Evolutionary conservation across 2,113 vertebrate species (phyloP).

Genomic region (Peromyscus californicus): DNA sequence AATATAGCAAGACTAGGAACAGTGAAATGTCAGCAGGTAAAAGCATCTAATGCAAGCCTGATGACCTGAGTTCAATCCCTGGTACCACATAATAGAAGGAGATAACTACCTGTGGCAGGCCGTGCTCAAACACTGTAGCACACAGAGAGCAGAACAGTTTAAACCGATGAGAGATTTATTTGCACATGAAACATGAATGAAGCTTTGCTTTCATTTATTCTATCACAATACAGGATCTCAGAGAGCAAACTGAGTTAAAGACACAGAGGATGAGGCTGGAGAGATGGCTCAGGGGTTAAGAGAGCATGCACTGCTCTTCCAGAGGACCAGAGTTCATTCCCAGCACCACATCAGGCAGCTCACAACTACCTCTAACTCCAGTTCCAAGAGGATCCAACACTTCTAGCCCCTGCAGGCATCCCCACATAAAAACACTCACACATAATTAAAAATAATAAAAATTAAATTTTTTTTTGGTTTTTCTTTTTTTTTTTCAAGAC

Average conservation of each 20-base stretch:
- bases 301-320: neutral
- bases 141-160: constrained; percentile 86
- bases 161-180: constrained; percentile 93
- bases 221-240: constrained; percentile 92
- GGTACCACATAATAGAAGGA: neutral
- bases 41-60: neutral
- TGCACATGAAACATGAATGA: constrained; percentile 93
- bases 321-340: neutral
- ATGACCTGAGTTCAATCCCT: neutral
- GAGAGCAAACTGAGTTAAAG: constrained; percentile 93
- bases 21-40: neutral
- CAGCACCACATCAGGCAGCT: neutral
- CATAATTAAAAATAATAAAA: neutral
- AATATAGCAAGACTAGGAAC: neutral
- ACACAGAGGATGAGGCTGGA: constrained; percentile 85
- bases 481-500: no score
- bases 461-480: no score
- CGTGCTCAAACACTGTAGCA: neutral
- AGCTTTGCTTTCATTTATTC: constrained; percentile 92
- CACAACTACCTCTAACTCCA: neutral
- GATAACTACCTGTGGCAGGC: neutral
- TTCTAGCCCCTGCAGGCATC: neutral
- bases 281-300: neutral
- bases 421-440: neutral
- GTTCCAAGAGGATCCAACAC: neutral